Conservation (phyloP, 2,113 vertebrate genomes). For the Hydrochoerus hydrochaeris region DNA sequence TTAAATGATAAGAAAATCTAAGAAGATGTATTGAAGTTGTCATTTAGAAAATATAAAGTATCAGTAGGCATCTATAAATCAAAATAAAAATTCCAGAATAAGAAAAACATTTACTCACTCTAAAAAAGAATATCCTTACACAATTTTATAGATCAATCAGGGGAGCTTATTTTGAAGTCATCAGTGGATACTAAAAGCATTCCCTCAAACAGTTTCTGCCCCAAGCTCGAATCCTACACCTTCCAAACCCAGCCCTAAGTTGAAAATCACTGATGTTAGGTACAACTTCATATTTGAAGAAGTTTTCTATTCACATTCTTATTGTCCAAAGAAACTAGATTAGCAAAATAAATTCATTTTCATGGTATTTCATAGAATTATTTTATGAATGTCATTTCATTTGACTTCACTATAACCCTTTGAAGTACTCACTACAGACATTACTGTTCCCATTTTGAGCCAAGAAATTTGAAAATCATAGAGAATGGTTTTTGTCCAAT, state of each 20-base stretch:
- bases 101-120: conserved; percentile 5
- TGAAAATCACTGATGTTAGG: not conserved
- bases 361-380: not conserved
- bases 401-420: not conserved
- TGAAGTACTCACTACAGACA: not conserved
- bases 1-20: too few species aligned
- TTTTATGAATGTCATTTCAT: not conserved
- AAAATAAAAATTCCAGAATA: conserved; percentile 8
- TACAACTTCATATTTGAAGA: not conserved
- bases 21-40: not conserved
- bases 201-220: not conserved
- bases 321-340: conserved; percentile 13
- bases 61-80: too few species aligned
- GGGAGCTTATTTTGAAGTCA: not conserved
- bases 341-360: conserved; percentile 4
- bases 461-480: conserved; percentile 44
- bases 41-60: not conserved
- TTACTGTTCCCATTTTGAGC: conserved; percentile 36
- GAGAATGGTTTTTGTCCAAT: not conserved
- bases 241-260: not conserved
- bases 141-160: too few species aligned
- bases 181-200: not conserved
- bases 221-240: not conserved
- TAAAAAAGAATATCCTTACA: not conserved
- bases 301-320: not conserved